Conservation (phyloP, 2,113 vertebrate genomes). For the Leucoraja erinaceus region DNA sequence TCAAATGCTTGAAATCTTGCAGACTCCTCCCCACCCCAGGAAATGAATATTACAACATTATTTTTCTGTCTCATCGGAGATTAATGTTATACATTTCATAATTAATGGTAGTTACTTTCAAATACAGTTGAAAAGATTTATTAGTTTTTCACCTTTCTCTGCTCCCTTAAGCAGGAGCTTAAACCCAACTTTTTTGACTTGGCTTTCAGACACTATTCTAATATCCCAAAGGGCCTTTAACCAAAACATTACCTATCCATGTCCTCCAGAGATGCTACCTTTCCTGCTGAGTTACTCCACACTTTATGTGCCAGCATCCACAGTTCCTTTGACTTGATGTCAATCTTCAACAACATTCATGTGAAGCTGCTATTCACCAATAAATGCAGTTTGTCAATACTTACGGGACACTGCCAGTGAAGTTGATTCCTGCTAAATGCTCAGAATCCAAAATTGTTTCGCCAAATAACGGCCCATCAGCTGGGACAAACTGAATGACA, state of each 20-base stretch:
- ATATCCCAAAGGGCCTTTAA: too few relatives aligned
- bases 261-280: too few relatives aligned
- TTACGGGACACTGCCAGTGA: conserved; percentile 93
- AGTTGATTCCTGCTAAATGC: conserved; percentile 87
- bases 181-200: not conserved
- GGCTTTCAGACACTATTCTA: not conserved
- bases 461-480: conserved; percentile 78
- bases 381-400: conserved; percentile 43
- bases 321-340: too few relatives aligned
- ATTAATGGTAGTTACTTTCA: too few relatives aligned
- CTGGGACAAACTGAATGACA: conserved; percentile 85
- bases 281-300: too few relatives aligned
- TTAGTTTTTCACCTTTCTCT: not conserved
- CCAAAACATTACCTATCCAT: too few relatives aligned
- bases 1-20: not conserved
- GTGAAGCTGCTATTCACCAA: too few relatives aligned
- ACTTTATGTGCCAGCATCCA: too few relatives aligned
- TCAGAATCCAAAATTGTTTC: conserved; percentile 72
- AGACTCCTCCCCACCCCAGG: not conserved
- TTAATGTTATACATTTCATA: not conserved
- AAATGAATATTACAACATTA: not conserved
- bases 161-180: not conserved
- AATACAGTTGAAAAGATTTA: too few relatives aligned
- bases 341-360: too few relatives aligned
- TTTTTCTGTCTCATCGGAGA: not conserved